Evolutionary conservation across 2,113 vertebrate genomes (phyloP), one percentile per base, ranked within the genome.

Genomic region (Larimichthys polyactis): DNA sequence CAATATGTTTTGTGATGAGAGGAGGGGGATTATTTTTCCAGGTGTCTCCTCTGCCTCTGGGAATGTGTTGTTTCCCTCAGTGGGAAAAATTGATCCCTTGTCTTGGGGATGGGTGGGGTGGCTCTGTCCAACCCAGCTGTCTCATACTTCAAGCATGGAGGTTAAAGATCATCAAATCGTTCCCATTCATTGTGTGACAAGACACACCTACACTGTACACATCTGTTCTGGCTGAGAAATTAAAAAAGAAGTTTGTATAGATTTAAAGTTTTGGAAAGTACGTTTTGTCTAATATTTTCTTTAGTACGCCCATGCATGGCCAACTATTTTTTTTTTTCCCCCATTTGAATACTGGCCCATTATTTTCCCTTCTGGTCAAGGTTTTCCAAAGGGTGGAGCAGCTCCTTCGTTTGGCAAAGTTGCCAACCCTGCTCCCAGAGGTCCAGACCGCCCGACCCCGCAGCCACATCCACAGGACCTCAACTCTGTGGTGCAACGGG

Each of bases 401-500:
- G 69, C 48, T 78, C 91, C 96, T 82, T 96, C 94, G 49, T 94
- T 94, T 77, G 97, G 96, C 71, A 96, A 93, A 89, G 92, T 95
- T 52, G 89, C 94, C 52, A 94, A 83, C 89, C 93, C 84, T 19
- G 48, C 64, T 29, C 72, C 89, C 71, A 86, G 75, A 89, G 88
- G 89, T 78, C 71, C 83, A 0, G 94, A 91, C 46, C 95, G 95
- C 10, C 83, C 92, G 3, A 81, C 15, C 0, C 78, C 93, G 1
- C 91, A 95, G 27, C 90, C 95, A 17, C 96, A 95, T 71, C 95
- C 95, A 1, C 90, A 94, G 19, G 97, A 98, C 66, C 95, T 97
- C 49, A 96, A 97, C 89, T 96, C 96, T 0, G 74, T 99, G 79
- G 96, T 99, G 88, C 98, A 99, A 89, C 94, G 95, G 78, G 98